phyloP scores from a whole-genome alignment of 2,113 vertebrate species.

The Macquaria australasica region DNA sequence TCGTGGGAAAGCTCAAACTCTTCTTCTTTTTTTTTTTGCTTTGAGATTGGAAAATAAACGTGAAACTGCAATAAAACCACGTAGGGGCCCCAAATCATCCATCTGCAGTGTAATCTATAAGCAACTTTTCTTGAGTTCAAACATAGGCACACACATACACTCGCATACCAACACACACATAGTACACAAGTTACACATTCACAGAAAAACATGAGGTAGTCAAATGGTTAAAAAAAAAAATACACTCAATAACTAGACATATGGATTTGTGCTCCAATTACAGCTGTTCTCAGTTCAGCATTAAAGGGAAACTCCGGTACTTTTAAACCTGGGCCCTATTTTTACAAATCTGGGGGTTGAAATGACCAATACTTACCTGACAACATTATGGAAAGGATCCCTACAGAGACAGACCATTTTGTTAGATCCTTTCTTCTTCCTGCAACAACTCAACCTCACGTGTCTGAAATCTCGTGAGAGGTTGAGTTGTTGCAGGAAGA shows the following conservation, averaged over 20 bases:
- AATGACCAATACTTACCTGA: too few relatives aligned
- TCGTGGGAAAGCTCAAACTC: conserved; percentile 13
- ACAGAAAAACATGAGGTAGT: conserved; percentile 92
- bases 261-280: conserved; percentile 49
- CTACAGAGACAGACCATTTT: too few relatives aligned
- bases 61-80: conserved; percentile 26
- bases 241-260: conserved; percentile 79
- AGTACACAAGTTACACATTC: conserved; percentile 66
- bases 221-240: conserved; percentile 81
- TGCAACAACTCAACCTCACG: too few relatives aligned
- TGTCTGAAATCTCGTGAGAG: too few relatives aligned
- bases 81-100: neutral
- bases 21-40: conserved; percentile 21
- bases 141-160: conserved; percentile 29
- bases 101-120: conserved; percentile 11
- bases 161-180: conserved; percentile 64
- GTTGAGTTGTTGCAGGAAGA: too few relatives aligned
- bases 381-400: too few relatives aligned
- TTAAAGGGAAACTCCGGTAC: neutral
- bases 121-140: conserved; percentile 14
- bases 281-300: conserved; percentile 49
- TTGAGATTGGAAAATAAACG: conserved; percentile 13
- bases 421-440: too few relatives aligned
- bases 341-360: too few relatives aligned
- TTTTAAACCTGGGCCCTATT: too few relatives aligned